Base-by-base conservation (phyloP, 2,113 vertebrate genomes). In the Picathartes gymnocephalus region DNA sequence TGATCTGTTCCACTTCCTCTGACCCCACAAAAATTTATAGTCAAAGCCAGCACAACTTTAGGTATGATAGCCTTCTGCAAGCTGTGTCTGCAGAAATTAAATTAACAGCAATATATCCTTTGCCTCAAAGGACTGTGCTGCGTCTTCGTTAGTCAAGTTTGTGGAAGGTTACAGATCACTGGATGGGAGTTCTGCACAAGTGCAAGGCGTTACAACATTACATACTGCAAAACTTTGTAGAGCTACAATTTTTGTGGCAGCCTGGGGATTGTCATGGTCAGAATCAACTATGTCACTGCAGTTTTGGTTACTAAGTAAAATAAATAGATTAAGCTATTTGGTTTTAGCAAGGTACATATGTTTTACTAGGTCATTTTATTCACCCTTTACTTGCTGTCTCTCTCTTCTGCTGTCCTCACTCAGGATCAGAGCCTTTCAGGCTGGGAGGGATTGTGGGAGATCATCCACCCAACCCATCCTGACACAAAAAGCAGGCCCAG, bases 281-380 rank as follows among this genome's bases (percentile, higher is more conserved):
- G 78, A 95, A 82, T 62, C 91, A 89, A 50, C 79, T 76, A 76
- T 79, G 37, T 95, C 84, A 65, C 70, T 42, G 42, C 61, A 85
- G 57, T 74, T 93, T 87, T 39, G 30, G 89, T 95, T 95, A 89
- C 89, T 69, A 96, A 89, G 89, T 65, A 78, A 95, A 97, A 96
- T 45, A 93, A 96, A 95, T 82, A 94, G 68, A 90, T 78, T 20
- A 64, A 69, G 57, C 15, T 45, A 9, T 73, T 60, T 50, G 40
- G 39, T 79, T 72, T 95, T 80, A 92, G 45, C 14, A n/a, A 85
- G 77, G 73, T 61, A 33, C 15, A 0, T 57, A 8, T 70, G 35
- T 68, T 91, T 68, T 40, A 51, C 33, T 17, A 12, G 27, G 73
- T 27, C 3, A 33, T 56, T 87, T 72, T 91, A 5, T 61, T 80